Conservation (phyloP, 2,113 vertebrate species). For the Leptocoma aspasia region DNA sequence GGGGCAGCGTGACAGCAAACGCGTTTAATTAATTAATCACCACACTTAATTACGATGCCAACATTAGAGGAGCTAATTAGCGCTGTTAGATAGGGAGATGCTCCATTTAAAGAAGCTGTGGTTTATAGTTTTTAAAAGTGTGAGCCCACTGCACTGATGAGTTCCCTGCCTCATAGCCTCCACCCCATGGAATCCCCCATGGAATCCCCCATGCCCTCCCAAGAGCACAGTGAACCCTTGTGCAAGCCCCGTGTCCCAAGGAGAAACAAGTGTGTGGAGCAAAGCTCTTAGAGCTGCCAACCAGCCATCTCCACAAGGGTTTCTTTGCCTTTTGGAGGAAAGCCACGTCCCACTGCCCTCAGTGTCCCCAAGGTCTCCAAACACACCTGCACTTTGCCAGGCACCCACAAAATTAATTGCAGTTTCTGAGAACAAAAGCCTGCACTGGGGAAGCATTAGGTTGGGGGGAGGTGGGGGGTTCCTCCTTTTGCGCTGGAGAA, state of each 20-base stretch:
- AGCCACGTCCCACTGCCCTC: not conserved
- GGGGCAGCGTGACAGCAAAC: not conserved
- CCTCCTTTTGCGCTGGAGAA: not conserved
- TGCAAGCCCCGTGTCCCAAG: not conserved
- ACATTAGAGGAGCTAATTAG: not conserved
- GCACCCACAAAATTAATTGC: not conserved
- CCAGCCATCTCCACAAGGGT: rapidly evolving
- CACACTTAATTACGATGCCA: rapidly evolving
- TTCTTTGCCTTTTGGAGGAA: not conserved
- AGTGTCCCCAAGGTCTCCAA: not conserved
- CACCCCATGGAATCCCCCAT: rapidly evolving
- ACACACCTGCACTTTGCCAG: not conserved
- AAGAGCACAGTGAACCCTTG: not conserved
- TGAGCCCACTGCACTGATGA: not conserved
- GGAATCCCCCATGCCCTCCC: not conserved
- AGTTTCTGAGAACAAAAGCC: not conserved
- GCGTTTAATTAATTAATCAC: not conserved
- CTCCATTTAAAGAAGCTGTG: not conserved
- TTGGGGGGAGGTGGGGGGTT: rapidly evolving
- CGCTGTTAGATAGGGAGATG: not conserved
- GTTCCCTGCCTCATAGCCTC: not conserved
- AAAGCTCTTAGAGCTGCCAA: not conserved
- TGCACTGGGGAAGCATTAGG: rapidly evolving
- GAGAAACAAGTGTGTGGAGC: not conserved
- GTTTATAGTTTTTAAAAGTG: not conserved